A percentile compares a stretch with the other conserved stretches of the same genome.
Evolutionary conservation across 2,797 vertebrate genomes (phyloP).

Genomic region (Alcedo atthis): DNA sequence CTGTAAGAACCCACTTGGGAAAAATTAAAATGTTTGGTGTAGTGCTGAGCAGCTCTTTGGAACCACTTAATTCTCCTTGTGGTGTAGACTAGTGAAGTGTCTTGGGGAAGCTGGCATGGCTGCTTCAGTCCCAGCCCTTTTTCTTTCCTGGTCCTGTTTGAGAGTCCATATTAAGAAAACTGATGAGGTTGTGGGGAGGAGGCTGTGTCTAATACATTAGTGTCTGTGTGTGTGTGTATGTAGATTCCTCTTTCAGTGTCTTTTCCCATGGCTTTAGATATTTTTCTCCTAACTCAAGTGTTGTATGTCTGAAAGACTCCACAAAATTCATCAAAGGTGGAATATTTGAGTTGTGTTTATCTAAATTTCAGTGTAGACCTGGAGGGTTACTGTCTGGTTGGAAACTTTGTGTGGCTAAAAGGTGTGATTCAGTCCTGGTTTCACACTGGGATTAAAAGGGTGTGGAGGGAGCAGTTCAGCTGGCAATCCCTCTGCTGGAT

Average conservation of each 20-base stretch:
- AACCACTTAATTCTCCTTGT: background rate
- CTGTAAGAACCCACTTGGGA: background rate
- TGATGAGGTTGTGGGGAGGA: background rate
- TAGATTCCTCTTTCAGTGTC: background rate
- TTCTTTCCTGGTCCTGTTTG: too few relatives aligned
- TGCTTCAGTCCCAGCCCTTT: background rate
- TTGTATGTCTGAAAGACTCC: background rate
- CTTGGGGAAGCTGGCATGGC: background rate
- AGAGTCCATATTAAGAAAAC: background rate
- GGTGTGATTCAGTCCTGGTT: background rate
- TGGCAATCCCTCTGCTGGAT: background rate
- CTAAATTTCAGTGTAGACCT: background rate
- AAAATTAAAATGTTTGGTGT: background rate
- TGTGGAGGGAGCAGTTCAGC: background rate
- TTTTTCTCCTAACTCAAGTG: background rate
- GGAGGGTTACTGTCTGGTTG: background rate
- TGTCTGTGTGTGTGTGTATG: background rate
- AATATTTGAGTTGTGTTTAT: background rate
- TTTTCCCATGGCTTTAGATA: accelerated
- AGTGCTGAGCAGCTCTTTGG: background rate
- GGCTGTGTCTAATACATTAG: background rate
- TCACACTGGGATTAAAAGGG: accelerated
- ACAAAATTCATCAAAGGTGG: background rate
- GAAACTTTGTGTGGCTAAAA: background rate
- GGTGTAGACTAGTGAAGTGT: background rate